A percentile compares a stretch with the other conserved stretches of the same genome.
phyloP scores from a whole-genome alignment of 2,888 invertebrate species.

The Diaperis boleti region DNA sequence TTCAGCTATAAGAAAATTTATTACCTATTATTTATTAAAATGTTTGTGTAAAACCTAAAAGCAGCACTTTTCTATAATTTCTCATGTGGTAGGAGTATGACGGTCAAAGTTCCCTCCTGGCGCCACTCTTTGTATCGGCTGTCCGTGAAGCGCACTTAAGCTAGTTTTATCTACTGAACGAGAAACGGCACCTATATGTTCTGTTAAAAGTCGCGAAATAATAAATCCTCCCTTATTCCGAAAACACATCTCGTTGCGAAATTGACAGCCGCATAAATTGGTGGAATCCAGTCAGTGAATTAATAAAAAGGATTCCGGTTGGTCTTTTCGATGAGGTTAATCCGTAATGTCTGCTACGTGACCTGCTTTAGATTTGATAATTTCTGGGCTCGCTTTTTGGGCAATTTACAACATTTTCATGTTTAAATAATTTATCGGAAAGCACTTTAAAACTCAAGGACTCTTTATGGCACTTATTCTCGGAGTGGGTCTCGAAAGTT shows the following conservation, averaged over 20 bases:
- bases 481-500: slow-evolving; percentile 56
- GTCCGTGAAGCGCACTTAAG: too few relatives aligned
- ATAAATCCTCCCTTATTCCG: too few relatives aligned
- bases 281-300: slow-evolving; percentile 22
- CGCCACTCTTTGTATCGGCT: too few relatives aligned
- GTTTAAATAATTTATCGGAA: slow-evolving; percentile 64
- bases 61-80: too few relatives aligned
- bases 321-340: slow-evolving; percentile 49
- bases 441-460: slow-evolving; percentile 63
- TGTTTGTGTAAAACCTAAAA: too few relatives aligned
- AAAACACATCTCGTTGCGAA: slow-evolving; percentile 21
- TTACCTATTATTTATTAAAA: too few relatives aligned
- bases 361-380: slow-evolving; percentile 52
- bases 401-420: slow-evolving; percentile 62
- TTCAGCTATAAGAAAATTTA: too few relatives aligned
- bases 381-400: slow-evolving; percentile 51
- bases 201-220: too few relatives aligned
- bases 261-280: slow-evolving; percentile 31
- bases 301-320: slow-evolving; percentile 37
- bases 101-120: too few relatives aligned
- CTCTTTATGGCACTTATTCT: slow-evolving; percentile 62
- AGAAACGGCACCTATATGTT: too few relatives aligned
- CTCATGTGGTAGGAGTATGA: too few relatives aligned
- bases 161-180: too few relatives aligned
- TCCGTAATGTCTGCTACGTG: slow-evolving; percentile 52